Evolutionary conservation across 2,888 invertebrate species (phyloP), one percentile per base, ranked within the genome.

Genomic region (Zaprionus obscuricornis): DNA sequence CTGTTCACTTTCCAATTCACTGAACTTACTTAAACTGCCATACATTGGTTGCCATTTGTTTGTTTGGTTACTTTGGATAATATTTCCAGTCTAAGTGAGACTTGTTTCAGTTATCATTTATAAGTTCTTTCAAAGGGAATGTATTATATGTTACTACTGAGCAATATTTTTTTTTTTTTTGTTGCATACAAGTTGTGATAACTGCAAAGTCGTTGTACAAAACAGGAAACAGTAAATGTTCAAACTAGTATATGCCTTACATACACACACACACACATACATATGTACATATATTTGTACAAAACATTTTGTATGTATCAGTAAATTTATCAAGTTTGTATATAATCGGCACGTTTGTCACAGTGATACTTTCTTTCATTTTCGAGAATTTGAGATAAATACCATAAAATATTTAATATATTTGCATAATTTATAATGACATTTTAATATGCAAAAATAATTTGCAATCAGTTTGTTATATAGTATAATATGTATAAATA

Each of bases 1-100:
- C 29, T 5, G 20, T 14, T 66, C 29, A 57, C 62, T 83, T 84
- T 84, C 77, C 84, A 66, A 63, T 36, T 73, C 63, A 76, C 47
- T 76, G 70, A 54, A 45, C 55, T 57, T 45, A 20, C 33, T 37
- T 29, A 26, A 43, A 29, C 36, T 11, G 29, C 51, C n/a, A n/a
- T n/a, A n/a, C n/a, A n/a, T n/a, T n/a, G n/a, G n/a, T n/a, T n/a
- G 56, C 50, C 59, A 54, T 49, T 40, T 64, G 59, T 20, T 20
- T 13, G 27, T 36, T 37, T 43, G 26, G 54, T 42, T 31, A n/a
- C n/a, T n/a, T n/a, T n/a, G n/a, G n/a, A n/a, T n/a, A n/a, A n/a
- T n/a, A n/a, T n/a, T n/a, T n/a, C n/a, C n/a, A n/a, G n/a, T n/a
- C n/a, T n/a, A n/a, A n/a, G n/a, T n/a, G 29, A 39, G 18, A 14